These are phyloP conservation scores for Virgularia gustaviana DNA, from an alignment of 92 coral and sea anemone genomes.

Conservation along the genomic window DNA sequence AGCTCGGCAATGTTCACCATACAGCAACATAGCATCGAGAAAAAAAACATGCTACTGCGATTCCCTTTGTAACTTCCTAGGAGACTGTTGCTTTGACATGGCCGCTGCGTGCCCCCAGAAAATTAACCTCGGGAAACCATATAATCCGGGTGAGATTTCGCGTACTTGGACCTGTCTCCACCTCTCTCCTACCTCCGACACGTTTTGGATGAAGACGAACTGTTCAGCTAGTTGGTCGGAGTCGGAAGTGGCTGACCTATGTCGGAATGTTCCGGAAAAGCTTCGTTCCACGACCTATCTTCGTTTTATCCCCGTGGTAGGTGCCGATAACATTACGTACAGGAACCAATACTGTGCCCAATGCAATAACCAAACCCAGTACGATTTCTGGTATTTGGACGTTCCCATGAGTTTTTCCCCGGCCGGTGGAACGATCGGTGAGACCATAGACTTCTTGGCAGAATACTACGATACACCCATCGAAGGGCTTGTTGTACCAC, in stretches of 20 bases:
- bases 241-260: background rate
- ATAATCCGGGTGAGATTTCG: background rate
- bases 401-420: background rate
- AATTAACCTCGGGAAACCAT: no score
- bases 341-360: slow-evolving; percentile 12
- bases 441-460: background rate
- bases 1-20: background rate
- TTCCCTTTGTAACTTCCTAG: background rate
- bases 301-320: slow-evolving; percentile 7
- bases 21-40: background rate
- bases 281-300: slow-evolving; percentile 2
- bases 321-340: slow-evolving; percentile 20
- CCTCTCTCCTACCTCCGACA: background rate
- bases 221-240: slow-evolving; percentile 8
- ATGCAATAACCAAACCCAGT: slow-evolving; percentile 9
- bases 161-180: background rate
- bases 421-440: background rate
- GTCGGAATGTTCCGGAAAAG: background rate
- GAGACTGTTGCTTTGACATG: slow-evolving; percentile 11
- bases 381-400: background rate
- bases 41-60: slow-evolving; percentile 11
- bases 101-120: no score
- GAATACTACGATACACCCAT: background rate
- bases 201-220: slow-evolving; percentile 12
- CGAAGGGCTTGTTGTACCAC: background rate